phyloP scores from a whole-genome alignment of 2,797 vertebrate genomes.

The Fringilla coelebs region DNA sequence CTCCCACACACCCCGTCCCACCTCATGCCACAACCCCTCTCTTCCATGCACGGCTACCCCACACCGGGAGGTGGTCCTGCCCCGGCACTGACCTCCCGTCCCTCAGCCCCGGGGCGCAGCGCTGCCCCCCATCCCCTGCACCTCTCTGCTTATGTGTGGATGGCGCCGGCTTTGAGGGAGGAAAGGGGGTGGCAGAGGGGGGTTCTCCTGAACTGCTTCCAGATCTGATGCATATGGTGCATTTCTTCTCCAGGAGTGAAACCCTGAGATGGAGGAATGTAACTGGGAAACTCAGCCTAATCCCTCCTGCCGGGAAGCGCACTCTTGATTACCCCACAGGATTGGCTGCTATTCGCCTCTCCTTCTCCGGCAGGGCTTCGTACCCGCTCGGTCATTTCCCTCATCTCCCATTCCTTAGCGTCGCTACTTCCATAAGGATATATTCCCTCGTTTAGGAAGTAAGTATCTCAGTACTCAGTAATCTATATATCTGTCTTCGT shows the following conservation, averaged over 20 bases:
- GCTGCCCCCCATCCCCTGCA: background rate
- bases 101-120: background rate
- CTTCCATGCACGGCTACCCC: background rate
- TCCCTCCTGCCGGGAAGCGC: background rate
- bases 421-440: conserved; percentile 6
- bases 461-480: conserved; percentile 19
- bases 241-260: conserved; percentile 34
- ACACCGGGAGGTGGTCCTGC: background rate
- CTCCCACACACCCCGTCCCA: background rate
- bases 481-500: conserved; percentile 4
- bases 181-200: background rate
- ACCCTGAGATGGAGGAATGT: conserved; percentile 36
- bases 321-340: background rate
- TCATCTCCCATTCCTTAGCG: background rate
- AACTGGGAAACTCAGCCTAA: conserved; percentile 11
- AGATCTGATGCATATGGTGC: conserved; percentile 27
- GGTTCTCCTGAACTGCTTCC: conserved; percentile 15
- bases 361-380: background rate
- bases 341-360: background rate
- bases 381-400: background rate
- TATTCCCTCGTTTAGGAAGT: background rate
- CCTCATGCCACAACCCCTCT: background rate
- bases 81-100: conserved; percentile 17
- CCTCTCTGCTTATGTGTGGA: background rate
- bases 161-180: background rate